Conservation (phyloP, 2,888 invertebrate genomes). For the Drosophila anceps region DNA sequence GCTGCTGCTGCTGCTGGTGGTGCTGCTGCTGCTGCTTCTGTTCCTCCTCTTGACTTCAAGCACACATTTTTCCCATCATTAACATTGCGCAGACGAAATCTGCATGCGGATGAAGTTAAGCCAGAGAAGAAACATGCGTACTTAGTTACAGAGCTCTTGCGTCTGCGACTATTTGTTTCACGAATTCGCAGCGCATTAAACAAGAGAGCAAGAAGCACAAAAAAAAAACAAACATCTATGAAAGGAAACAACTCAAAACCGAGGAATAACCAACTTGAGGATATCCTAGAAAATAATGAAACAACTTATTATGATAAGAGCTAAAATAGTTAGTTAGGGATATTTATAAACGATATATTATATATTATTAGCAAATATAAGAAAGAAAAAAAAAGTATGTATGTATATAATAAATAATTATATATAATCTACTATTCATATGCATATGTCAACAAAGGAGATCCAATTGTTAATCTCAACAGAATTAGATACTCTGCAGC, state of each 20-base stretch:
- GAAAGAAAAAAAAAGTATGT: too few species aligned
- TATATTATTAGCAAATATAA: not conserved
- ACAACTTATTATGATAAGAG: not conserved
- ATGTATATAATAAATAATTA: not conserved
- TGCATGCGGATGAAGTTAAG: slow-evolving; percentile 70
- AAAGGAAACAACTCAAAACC: not conserved
- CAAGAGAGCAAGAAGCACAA: slow-evolving; percentile 22
- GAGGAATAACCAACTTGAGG: slow-evolving; percentile 1
- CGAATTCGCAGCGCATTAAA: slow-evolving; percentile 79
- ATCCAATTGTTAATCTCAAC: not conserved
- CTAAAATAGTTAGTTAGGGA: not conserved
- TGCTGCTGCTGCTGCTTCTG: not conserved
- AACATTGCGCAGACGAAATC: slow-evolving; percentile 70
- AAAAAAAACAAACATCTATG: slow-evolving; percentile 35
- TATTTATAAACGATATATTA: not conserved
- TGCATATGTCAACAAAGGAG: not conserved
- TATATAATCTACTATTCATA: not conserved
- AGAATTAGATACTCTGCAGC: not conserved
- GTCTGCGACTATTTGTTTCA: slow-evolving; percentile 78
- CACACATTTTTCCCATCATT: slow-evolving; percentile 71
- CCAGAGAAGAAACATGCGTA: slow-evolving; percentile 81
- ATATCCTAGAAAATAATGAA: slow-evolving; percentile 30
- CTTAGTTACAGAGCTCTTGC: slow-evolving; percentile 61
- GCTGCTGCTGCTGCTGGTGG: not conserved
- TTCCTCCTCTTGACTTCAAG: slow-evolving; percentile 22